Evolutionary conservation across 2,113 vertebrate genomes (phyloP).

Genomic region (Eudyptes chrysolophus): DNA sequence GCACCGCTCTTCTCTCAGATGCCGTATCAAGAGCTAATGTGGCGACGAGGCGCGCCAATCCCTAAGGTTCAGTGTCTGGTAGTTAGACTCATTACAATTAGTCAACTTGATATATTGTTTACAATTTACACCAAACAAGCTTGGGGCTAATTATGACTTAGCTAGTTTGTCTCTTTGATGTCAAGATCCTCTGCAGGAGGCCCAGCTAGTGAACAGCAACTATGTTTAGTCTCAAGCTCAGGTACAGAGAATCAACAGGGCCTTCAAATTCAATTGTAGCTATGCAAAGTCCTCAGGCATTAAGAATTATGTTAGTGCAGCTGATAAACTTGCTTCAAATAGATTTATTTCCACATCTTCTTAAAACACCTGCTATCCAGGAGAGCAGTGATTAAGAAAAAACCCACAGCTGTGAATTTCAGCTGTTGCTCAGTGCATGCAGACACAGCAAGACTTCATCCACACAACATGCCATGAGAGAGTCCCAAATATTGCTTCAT

Average conservation of each 20-base stretch:
- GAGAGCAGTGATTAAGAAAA: not conserved
- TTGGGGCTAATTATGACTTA: slow-evolving; percentile 64
- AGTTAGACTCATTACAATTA: slow-evolving; percentile 67
- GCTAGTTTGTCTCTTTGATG: slow-evolving; percentile 69
- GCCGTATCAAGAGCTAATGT: not conserved
- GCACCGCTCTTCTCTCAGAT: not conserved
- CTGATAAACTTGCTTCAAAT: not conserved
- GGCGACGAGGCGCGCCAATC: not conserved
- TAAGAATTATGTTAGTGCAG: not conserved
- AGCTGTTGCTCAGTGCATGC: not conserved
- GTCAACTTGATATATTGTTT: slow-evolving; percentile 72
- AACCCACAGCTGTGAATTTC: not conserved
- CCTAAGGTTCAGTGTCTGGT: slow-evolving; percentile 39
- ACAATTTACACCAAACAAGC: slow-evolving; percentile 68
- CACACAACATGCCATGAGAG: not conserved
- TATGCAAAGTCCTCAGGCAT: not conserved
- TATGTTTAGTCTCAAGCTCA: slow-evolving; percentile 1
- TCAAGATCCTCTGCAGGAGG: slow-evolving; percentile 52
- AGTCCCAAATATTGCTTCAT: not conserved
- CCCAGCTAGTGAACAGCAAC: not conserved
- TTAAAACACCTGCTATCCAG: not conserved
- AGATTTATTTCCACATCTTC: not conserved
- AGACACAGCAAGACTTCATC: not conserved
- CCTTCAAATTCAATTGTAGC: not conserved
- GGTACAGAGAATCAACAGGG: not conserved